phyloP scores from a whole-genome alignment of 1,140 invertebrate genomes.

The Pachyrhynchus sulphureomaculatus region DNA sequence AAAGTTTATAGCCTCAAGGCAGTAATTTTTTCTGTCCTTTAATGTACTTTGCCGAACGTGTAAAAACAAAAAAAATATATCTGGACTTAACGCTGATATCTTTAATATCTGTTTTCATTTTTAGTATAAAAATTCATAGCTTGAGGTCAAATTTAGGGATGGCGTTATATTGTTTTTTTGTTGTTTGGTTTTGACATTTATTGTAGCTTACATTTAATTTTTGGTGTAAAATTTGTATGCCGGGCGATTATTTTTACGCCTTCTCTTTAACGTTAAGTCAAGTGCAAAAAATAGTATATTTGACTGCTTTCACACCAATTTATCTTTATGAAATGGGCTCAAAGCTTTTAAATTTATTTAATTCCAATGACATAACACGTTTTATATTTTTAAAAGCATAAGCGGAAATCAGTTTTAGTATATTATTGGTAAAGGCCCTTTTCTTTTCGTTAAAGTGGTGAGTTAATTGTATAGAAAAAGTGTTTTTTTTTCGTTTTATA shows the following conservation, averaged over 20 bases:
- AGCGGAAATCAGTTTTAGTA: no score
- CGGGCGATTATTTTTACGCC: neutral
- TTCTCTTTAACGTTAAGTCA: no score
- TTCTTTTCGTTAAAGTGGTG: no score
- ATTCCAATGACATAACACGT: no score
- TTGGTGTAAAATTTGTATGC: neutral
- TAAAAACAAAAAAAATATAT: neutral
- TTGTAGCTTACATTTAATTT: neutral
- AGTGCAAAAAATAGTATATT: no score
- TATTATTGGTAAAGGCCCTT: no score
- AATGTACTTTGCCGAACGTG: neutral
- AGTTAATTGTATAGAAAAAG: no score
- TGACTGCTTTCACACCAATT: no score
- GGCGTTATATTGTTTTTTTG: slow-evolving; percentile 9
- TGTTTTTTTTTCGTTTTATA: no score
- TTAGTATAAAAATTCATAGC: neutral
- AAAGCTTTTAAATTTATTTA: no score
- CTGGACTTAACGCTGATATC: neutral
- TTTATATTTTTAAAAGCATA: no score
- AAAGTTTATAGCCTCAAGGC: neutral
- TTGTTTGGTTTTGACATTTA: slow-evolving; percentile 6
- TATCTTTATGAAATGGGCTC: no score
- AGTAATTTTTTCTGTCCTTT: neutral
- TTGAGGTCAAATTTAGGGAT: neutral
- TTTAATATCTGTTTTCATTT: neutral